A percentile compares a stretch with the other conserved stretches of the same genome.
These are phyloP conservation scores for Pterobdella sp. DNA, from an alignment of 2,888 invertebrate genomes.

Conservation along the genomic window DNA sequence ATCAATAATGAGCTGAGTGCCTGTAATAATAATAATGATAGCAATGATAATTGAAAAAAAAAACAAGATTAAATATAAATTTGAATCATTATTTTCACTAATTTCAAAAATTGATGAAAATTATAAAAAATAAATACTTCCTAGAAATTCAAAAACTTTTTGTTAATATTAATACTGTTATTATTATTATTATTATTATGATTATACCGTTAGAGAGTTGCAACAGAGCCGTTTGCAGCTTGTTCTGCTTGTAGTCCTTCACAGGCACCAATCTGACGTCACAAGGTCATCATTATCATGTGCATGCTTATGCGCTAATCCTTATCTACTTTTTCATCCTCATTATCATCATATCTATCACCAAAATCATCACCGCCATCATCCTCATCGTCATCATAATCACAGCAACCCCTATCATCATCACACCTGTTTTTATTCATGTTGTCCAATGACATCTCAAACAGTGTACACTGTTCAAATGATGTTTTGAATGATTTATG, in stretches of 20 bases:
- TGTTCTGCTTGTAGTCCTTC: background rate
- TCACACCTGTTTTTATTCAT: background rate
- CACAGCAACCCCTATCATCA: background rate
- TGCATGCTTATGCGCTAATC: background rate
- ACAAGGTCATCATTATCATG: background rate
- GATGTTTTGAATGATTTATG: no score
- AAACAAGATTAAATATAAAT: no score
- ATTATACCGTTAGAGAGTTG: background rate
- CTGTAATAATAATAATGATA: slow-evolving; percentile 7
- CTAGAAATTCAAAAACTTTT: background rate
- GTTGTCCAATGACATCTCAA: background rate
- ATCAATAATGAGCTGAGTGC: slow-evolving; percentile 1
- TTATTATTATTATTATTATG: background rate
- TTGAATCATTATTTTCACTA: no score
- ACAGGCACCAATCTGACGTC: background rate
- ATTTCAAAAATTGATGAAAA: no score
- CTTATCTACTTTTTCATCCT: background rate
- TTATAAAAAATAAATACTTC: no score
- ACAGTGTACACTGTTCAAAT: background rate
- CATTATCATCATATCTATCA: background rate
- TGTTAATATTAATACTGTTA: background rate
- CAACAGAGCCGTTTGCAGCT: background rate
- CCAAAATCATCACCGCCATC: background rate
- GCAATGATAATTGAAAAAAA: background rate
- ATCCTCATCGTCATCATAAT: slow-evolving; percentile 13